Evolutionary conservation across 2,113 vertebrate genomes (phyloP).

Genomic region (Cyanoderma ruficeps): DNA sequence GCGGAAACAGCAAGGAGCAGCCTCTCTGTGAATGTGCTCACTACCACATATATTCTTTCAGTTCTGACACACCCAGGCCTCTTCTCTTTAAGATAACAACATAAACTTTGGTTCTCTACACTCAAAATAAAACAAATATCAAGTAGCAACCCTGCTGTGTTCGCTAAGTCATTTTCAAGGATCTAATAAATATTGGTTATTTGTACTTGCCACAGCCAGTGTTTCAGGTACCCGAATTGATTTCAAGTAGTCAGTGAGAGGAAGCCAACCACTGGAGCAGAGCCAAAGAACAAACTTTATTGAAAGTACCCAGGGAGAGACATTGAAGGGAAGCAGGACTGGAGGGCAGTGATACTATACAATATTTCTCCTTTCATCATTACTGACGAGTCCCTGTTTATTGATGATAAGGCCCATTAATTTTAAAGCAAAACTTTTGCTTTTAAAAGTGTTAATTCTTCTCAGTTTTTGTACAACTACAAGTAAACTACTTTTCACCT

Average conservation of each 20-base stretch:
- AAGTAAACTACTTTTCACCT: neutral
- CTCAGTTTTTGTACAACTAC: neutral
- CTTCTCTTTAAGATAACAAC: neutral
- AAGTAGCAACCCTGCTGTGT: neutral
- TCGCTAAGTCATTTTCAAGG: neutral
- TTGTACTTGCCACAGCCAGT: neutral
- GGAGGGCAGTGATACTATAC: neutral
- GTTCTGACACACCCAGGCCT: neutral
- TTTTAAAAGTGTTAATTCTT: neutral
- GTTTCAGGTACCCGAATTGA: neutral
- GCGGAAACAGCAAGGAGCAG: neutral
- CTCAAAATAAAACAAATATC: neutral
- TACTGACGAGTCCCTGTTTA: neutral
- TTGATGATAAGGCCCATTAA: neutral
- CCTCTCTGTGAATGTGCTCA: neutral
- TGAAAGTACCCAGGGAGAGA: neutral
- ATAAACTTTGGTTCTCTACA: neutral
- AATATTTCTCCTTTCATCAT: neutral
- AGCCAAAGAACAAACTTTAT: neutral
- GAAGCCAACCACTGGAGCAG: neutral
- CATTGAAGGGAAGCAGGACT: neutral
- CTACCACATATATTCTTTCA: accelerated
- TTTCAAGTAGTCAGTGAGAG: neutral
- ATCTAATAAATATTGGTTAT: neutral
- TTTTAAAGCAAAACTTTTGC: neutral